Evolutionary conservation across 2,797 vertebrate species (phyloP).

Genomic region (Hybognathus amarus): DNA sequence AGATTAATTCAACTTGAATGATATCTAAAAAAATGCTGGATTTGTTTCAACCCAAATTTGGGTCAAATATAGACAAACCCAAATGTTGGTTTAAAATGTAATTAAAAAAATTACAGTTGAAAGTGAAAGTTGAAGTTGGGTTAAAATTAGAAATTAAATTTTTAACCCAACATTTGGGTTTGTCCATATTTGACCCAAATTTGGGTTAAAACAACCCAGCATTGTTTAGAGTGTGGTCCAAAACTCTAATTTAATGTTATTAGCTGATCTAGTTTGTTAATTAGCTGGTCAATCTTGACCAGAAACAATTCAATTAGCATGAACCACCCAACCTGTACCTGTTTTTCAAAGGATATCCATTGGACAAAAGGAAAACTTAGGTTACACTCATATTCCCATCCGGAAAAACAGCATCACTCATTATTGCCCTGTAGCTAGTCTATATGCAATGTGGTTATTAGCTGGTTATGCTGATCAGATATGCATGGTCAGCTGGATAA

Average conservation of each 20-base stretch:
- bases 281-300: too few relatives aligned
- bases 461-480: neutral
- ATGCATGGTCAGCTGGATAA: neutral
- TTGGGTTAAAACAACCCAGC: too few relatives aligned
- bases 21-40: too few relatives aligned
- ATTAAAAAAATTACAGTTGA: too few relatives aligned
- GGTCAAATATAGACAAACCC: too few relatives aligned
- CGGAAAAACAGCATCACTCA: neutral
- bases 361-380: neutral
- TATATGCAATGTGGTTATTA: neutral
- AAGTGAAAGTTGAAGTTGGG: too few relatives aligned
- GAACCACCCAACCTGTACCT: neutral
- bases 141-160: too few relatives aligned
- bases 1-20: neutral
- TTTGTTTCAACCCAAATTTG: too few relatives aligned
- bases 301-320: neutral
- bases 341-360: neutral
- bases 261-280: neutral
- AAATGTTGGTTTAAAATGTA: too few relatives aligned
- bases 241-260: neutral
- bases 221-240: too few relatives aligned
- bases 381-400: neutral
- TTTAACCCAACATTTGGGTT: too few relatives aligned
- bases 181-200: too few relatives aligned
- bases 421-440: neutral